phyloP scores from a whole-genome alignment of 2,113 vertebrate species.

The Canis aureus region DNA sequence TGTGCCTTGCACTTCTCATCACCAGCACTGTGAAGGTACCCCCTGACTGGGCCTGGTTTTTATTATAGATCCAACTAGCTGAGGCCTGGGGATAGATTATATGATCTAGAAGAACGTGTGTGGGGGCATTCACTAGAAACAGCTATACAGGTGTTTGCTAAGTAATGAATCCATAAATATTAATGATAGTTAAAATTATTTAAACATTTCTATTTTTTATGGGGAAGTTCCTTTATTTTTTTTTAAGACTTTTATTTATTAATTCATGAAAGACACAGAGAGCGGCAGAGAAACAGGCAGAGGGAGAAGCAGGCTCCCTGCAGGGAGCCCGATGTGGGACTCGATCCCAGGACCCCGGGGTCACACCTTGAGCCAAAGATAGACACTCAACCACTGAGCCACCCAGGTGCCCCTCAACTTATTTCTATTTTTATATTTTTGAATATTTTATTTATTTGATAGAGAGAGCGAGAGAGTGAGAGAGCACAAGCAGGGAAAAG shows the following conservation, averaged over 20 bases:
- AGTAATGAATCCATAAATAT: neutral
- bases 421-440: too few relatives aligned
- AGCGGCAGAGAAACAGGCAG: too few relatives aligned
- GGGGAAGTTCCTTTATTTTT: neutral
- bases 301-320: too few relatives aligned
- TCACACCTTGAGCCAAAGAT: too few relatives aligned
- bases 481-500: neutral
- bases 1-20: neutral
- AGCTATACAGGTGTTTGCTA: neutral
- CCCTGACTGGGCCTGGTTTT: neutral
- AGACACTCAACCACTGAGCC: too few relatives aligned
- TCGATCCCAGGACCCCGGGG: too few relatives aligned
- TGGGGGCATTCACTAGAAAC: neutral
- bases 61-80: neutral
- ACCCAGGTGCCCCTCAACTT: too few relatives aligned
- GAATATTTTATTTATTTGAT: neutral
- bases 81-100: accelerated
- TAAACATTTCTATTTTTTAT: neutral
- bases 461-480: neutral
- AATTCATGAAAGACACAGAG: neutral
- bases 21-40: neutral
- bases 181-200: neutral
- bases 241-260: neutral
- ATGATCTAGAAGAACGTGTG: neutral
- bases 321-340: too few relatives aligned